A percentile compares a stretch with the other conserved stretches of the same genome.
Conservation (phyloP, 2,888 invertebrate genomes). For the Chaetoderma sp. region DNA sequence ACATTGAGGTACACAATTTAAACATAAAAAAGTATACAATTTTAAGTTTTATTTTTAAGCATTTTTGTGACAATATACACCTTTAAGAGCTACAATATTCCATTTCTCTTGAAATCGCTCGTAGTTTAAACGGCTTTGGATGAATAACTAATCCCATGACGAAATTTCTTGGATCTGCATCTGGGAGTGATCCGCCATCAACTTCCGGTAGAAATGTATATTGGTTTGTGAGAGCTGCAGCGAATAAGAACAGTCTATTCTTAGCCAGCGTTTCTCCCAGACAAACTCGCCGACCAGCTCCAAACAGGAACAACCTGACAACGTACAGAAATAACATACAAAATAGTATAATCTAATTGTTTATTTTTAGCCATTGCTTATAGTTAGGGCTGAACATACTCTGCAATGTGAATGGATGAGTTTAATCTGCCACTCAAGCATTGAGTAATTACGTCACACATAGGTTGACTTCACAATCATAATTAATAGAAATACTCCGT, state of each 20-base stretch:
- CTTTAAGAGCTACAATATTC: too few species aligned
- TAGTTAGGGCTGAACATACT: too few species aligned
- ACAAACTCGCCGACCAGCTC: constrained; percentile 60
- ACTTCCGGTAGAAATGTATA: constrained; percentile 39
- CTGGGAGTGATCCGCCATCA: constrained; percentile 30
- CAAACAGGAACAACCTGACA: constrained; percentile 54
- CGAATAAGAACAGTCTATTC: constrained; percentile 59
- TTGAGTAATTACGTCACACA: too few species aligned
- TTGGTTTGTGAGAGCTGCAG: constrained; percentile 45
- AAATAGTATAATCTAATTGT: not conserved
- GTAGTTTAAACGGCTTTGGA: constrained; percentile 48
- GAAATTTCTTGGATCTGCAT: constrained; percentile 51
- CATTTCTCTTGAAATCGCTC: constrained; percentile 35
- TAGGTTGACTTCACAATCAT: too few species aligned
- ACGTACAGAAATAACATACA: constrained; percentile 1
- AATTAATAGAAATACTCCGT: too few species aligned
- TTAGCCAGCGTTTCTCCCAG: constrained; percentile 60
- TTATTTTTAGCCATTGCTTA: too few species aligned
- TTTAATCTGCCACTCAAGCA: too few species aligned
- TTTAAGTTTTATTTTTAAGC: too few species aligned
- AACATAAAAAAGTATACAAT: too few species aligned
- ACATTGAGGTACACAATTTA: too few species aligned
- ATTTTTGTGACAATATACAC: too few species aligned
- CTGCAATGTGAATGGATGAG: not conserved
- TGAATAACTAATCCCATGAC: constrained; percentile 59